Percentiles rank a stretch among this genome's conserved stretches.
phyloP scores from a whole-genome alignment of 2,113 vertebrate genomes.

The Thryonomys swinderianus region DNA sequence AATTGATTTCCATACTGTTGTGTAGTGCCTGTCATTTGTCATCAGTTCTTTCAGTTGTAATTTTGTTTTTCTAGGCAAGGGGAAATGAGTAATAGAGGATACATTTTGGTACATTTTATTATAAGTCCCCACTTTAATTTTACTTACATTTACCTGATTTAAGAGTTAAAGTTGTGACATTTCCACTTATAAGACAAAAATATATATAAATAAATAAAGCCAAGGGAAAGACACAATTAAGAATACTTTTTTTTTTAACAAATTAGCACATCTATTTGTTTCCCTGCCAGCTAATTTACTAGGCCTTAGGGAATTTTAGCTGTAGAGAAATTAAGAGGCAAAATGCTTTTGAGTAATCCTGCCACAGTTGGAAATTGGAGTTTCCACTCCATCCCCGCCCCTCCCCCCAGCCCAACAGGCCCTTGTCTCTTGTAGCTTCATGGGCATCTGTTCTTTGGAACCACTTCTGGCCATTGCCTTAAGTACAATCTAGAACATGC shows the following conservation, averaged over 20 bases:
- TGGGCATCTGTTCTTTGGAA: not conserved
- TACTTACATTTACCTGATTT: not conserved
- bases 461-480: not conserved
- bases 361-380: not conserved
- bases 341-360: not conserved
- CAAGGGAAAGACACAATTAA: not conserved
- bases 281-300: not conserved
- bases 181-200: not conserved
- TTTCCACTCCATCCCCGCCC: not conserved
- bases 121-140: not conserved
- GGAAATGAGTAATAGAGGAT: not conserved
- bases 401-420: not conserved
- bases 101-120: not conserved
- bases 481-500: not conserved
- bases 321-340: not conserved
- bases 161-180: not conserved
- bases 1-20: not conserved
- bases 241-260: not conserved
- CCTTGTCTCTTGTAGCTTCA: not conserved
- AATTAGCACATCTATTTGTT: not conserved
- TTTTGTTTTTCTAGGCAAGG: not conserved
- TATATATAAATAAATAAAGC: not conserved
- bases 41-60: constrained; percentile 34
- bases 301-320: not conserved
- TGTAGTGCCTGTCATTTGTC: not conserved